Evolutionary conservation across 2,888 invertebrate genomes (phyloP), one percentile per base, ranked within the genome.

Genomic region (Drosophila emarginata): DNA sequence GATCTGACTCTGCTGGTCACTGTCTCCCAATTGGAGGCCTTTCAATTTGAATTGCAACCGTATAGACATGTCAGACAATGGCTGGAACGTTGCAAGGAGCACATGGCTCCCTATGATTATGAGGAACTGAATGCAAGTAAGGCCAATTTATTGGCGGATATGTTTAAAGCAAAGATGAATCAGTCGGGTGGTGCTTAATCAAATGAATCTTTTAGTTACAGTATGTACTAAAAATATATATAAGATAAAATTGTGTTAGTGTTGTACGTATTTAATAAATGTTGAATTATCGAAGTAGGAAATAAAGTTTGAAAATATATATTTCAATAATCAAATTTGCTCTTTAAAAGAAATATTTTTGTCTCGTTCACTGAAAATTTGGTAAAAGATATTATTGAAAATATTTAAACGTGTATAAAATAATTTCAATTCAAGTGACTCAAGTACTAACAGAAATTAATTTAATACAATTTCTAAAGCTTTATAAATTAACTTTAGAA

Each of bases 91-190:
- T 94, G 94, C 76, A 95, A 95, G 91, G 93, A 93, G 15, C 93
- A 93, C 15, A 90, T 96, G 87, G 93, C 93, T 52, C 94, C 94
- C 1, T 94, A 93, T 75, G 96, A 95, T 0, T 96, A 95, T 85
- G 93, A 94, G 82, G 92, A 95, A 74, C 93, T 95, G 28, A 94
- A 95, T 77, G 93, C 92, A 75, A 91, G 91, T 11, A 95, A 94
- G 7, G 94, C 94, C 14, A 90, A 93, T 36, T 92, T 93, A 1
- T 80, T 95, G 57, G 94, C 93, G 2, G 92, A 92, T 21, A 91
- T 93, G 79, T 89, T 94, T 67, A 94, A 93, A 79, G 93, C 93
- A 65, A 92, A 92, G 86, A 67, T 80, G 67, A 82, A 76, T 36
- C 83, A 68, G 12, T 21, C 69, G 11, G 71, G 37, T 14, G 67